A percentile compares a stretch with the other conserved stretches of the same genome.
Conservation (phyloP, 2,888 invertebrate species). For the Drosophila prolongata region DNA sequence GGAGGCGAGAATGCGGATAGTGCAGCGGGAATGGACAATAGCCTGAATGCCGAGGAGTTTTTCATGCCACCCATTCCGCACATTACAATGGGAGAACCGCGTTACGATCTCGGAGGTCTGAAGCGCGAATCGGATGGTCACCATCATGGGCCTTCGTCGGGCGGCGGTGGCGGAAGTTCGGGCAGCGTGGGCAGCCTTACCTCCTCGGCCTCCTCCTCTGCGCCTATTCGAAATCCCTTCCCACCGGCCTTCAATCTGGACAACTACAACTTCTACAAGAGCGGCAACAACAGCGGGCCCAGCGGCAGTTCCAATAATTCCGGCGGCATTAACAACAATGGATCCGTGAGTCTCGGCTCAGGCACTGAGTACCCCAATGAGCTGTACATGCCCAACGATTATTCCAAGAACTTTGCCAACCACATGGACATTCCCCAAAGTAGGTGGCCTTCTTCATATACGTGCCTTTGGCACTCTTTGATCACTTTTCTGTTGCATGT, state of each 20-base stretch:
- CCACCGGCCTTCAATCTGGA: slow-evolving; percentile 79
- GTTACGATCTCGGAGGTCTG: slow-evolving; percentile 82
- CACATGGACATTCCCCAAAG: slow-evolving; percentile 85
- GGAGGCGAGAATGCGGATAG: slow-evolving; percentile 74
- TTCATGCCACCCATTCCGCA: slow-evolving; percentile 83
- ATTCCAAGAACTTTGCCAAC: slow-evolving; percentile 83
- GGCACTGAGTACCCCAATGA: slow-evolving; percentile 83
- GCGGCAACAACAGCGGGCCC: slow-evolving; percentile 46
- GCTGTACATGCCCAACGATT: slow-evolving; percentile 83
- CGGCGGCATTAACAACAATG: slow-evolving; percentile 32
- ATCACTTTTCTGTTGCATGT: slow-evolving; percentile 58
- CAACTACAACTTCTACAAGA: slow-evolving; percentile 81
- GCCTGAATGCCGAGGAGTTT: slow-evolving; percentile 83
- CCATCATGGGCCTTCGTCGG: slow-evolving; percentile 55
- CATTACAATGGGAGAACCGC: slow-evolving; percentile 83
- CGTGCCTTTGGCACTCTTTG: slow-evolving; percentile 2
- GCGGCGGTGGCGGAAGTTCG: slow-evolving; percentile 15
- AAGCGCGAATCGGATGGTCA: slow-evolving; percentile 82
- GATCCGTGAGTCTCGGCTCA: slow-evolving; percentile 37
- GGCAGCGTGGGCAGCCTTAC: slow-evolving; percentile 37
- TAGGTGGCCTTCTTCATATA: slow-evolving; percentile 64
- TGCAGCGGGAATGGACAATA: slow-evolving; percentile 78
- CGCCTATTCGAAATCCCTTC: slow-evolving; percentile 77
- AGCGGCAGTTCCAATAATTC: slow-evolving; percentile 52
- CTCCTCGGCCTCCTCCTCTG: slow-evolving; percentile 47